Evolutionary conservation across 2,888 invertebrate genomes (phyloP), one percentile per base, ranked within the genome.

Genomic region (Ommatoiulus sabulosus): DNA sequence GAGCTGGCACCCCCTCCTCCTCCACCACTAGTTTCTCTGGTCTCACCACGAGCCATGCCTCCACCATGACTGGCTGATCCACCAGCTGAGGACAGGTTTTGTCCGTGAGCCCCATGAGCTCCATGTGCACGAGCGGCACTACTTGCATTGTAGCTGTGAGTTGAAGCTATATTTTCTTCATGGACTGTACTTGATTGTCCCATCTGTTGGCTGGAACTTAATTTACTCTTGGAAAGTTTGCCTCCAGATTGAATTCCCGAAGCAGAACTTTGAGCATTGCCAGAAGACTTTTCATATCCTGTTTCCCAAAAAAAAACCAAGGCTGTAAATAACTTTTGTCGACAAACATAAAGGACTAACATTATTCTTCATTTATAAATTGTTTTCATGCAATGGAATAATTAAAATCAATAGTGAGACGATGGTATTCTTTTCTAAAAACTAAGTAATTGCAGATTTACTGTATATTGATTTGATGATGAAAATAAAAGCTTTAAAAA

Each of bases 221-320:
- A 48, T 87, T 87, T 87, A 12, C 87, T 48, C n/a, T 87, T 87
- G 12, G 87, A 46, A 24, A 52, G 52, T 87, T 87, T 87, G 35
- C 87, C 87, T 48, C 87, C 87, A 24, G 87, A 87, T 46, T 87
- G 87, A 17, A 87, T 48, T 48, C 44, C 87, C 20, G 87, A 44
- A 35, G 48, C 44, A 87, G n/a, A 35, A 87, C 52, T n/a, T 87
- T 52, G 48, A 17, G 35, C 87, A 48, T 15, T 48, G 0, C 48
- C 52, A 8, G 48, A 44, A 85, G 85, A 35, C 43, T 85, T 43
- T 43, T 85, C 85, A 48, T 87, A 87, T n/a, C 46, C 87, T 87
- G 20, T 20, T 63, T n/a, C n/a, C 3, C 0, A 20, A 63, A 63
- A 20, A 43, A 17, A n/a, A 35, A 10, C 0, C 0, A 43, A 7